Percentiles rank a stretch among this genome's conserved stretches.
Conservation (phyloP, 1,140 invertebrate genomes). For the Idris sp. region DNA sequence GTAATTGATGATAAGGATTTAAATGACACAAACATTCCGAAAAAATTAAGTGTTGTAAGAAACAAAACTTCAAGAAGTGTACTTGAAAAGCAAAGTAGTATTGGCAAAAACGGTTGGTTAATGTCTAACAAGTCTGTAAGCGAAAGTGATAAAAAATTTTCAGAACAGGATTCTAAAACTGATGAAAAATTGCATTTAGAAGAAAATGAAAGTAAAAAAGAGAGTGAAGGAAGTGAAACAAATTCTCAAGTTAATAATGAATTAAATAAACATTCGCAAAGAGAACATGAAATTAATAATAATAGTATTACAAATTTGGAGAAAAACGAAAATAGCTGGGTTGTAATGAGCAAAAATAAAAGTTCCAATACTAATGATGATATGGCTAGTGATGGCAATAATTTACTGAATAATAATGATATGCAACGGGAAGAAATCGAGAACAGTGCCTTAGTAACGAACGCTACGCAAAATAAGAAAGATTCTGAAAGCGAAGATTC, state of each 20-base stretch:
- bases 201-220: background rate
- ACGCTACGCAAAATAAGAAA: conserved; percentile 66
- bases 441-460: conserved; percentile 66
- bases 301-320: conserved; percentile 53
- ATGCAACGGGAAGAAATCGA: conserved; percentile 54
- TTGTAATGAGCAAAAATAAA: conserved; percentile 68
- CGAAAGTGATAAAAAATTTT: conserved; percentile 61
- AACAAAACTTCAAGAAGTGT: conserved; percentile 1
- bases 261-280: background rate
- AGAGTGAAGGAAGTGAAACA: background rate
- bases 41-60: no score
- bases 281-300: conserved; percentile 57
- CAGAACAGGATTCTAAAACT: conserved; percentile 5
- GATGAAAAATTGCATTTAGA: conserved; percentile 12
- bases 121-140: conserved; percentile 70
- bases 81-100: conserved; percentile 56
- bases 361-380: conserved; percentile 66
- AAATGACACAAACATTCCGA: conserved; percentile 28
- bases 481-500: conserved; percentile 66
- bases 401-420: conserved; percentile 18
- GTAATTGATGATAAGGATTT: conserved; percentile 66
- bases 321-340: conserved; percentile 61
- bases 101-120: conserved; percentile 70
- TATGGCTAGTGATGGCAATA: conserved; percentile 51
- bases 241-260: no score